Evolutionary conservation across 2,888 invertebrate species (phyloP).

Genomic region (Ennomos erosarius): DNA sequence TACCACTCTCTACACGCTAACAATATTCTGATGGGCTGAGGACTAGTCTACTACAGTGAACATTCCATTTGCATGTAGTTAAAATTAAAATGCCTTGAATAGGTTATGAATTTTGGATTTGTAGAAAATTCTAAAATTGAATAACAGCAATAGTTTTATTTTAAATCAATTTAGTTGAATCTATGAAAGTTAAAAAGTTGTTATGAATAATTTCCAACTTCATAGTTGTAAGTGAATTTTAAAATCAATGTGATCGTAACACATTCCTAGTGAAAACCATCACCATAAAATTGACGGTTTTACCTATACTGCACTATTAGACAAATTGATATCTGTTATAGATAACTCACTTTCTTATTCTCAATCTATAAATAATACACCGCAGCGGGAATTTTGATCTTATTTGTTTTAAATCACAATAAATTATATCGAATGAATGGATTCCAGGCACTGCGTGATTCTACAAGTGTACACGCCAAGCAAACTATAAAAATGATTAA

Average conservation of each 20-base stretch:
- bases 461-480: constrained; percentile 58
- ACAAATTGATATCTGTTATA: constrained; percentile 64
- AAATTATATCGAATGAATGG: constrained; percentile 61
- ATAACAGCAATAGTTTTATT: too few species aligned
- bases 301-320: not conserved
- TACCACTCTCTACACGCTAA: constrained; percentile 65
- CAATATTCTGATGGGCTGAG: constrained; percentile 63
- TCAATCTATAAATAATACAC: constrained; percentile 50
- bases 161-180: too few species aligned
- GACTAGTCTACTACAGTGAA: constrained; percentile 52
- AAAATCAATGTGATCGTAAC: too few species aligned
- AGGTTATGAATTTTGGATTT: too few species aligned
- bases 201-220: too few species aligned
- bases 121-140: too few species aligned
- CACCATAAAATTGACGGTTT: not conserved
- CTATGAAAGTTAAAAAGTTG: too few species aligned
- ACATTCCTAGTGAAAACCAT: too few species aligned
- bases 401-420: constrained; percentile 74
- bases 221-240: too few species aligned
- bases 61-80: constrained; percentile 24
- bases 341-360: constrained; percentile 41
- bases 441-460: constrained; percentile 63
- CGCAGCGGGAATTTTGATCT: constrained; percentile 68
- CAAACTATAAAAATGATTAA: constrained; percentile 72
- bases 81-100: constrained; percentile 7